Percentiles rank a stretch among this genome's conserved stretches.
Conservation (phyloP, 2,113 vertebrate species). For the Rhagologus leucostigma region DNA sequence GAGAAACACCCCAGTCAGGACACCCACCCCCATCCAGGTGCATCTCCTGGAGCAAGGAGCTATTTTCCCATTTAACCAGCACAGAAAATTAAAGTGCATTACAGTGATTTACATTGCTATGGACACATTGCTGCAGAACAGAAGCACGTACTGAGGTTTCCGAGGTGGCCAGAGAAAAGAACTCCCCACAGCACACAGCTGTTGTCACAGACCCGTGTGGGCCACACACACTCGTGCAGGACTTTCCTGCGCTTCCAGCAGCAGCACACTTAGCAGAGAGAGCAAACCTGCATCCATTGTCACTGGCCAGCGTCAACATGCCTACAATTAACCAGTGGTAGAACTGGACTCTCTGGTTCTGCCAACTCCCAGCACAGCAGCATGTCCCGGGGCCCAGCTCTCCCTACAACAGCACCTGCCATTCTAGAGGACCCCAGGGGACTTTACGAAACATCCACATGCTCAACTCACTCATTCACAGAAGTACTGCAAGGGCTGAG, state of each 20-base stretch:
- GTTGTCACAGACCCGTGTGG: neutral
- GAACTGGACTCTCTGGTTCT: conserved; percentile 62
- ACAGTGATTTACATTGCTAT: neutral
- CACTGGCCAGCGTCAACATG: conserved; percentile 46
- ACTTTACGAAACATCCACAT: conserved; percentile 62
- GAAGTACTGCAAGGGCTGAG: conserved; percentile 61
- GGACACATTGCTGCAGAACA: neutral
- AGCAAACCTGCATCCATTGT: conserved; percentile 47
- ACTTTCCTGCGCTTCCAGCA: conserved; percentile 18
- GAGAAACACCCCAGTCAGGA: neutral
- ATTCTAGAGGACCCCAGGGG: conserved; percentile 53
- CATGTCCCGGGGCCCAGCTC: conserved; percentile 41
- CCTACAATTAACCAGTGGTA: conserved; percentile 15
- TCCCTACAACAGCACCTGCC: conserved; percentile 43
- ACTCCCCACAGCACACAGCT: neutral
- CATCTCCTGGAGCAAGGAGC: neutral
- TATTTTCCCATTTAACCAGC: neutral
- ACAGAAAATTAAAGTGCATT: neutral
- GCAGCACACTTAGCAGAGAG: conserved; percentile 28
- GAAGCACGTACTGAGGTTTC: conserved; percentile 16
- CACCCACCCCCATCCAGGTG: rapidly evolving
- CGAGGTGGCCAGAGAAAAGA: conserved; percentile 1
- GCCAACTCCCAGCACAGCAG: conserved; percentile 65
- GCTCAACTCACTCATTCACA: conserved; percentile 64
- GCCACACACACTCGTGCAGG: conserved; percentile 4